phyloP scores from a whole-genome alignment of 2,797 vertebrate genomes.

The Spinus olivaceus region DNA sequence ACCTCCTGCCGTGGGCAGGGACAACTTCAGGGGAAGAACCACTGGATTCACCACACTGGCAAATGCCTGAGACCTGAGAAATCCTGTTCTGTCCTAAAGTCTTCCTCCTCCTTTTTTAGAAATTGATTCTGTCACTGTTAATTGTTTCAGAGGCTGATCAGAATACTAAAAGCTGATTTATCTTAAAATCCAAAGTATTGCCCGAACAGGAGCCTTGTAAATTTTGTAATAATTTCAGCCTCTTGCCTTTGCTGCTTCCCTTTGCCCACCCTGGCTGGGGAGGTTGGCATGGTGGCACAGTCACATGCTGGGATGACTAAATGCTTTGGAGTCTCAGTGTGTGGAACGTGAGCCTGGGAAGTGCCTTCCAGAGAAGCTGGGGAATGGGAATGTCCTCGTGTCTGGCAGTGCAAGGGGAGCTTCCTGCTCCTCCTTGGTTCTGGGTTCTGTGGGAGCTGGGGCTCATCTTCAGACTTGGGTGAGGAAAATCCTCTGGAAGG shows the following conservation, averaged over 20 bases:
- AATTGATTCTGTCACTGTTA: neutral
- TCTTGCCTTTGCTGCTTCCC: neutral
- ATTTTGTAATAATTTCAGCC: neutral
- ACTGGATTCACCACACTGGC: neutral
- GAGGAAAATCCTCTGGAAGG: neutral
- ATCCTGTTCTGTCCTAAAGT: neutral
- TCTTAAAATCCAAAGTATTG: neutral
- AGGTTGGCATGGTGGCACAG: constrained; percentile 52
- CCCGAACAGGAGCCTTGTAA: neutral
- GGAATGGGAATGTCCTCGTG: neutral
- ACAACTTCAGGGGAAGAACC: neutral
- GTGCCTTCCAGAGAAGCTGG: constrained; percentile 22
- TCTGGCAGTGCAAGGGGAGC: neutral
- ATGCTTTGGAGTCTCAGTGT: constrained; percentile 21
- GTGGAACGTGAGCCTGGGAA: constrained; percentile 10
- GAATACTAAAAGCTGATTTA: neutral
- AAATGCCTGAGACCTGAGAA: neutral
- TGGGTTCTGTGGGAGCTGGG: neutral
- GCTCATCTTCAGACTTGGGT: neutral
- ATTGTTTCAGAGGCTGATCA: neutral
- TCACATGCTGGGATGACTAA: constrained; percentile 40
- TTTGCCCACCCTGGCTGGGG: neutral
- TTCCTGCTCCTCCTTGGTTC: neutral
- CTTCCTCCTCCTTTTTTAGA: neutral
- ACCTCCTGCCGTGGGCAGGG: neutral